Evolutionary conservation across 2,113 vertebrate species (phyloP), one percentile per base, ranked within the genome.

Genomic region (Bombycilla garrulus): DNA sequence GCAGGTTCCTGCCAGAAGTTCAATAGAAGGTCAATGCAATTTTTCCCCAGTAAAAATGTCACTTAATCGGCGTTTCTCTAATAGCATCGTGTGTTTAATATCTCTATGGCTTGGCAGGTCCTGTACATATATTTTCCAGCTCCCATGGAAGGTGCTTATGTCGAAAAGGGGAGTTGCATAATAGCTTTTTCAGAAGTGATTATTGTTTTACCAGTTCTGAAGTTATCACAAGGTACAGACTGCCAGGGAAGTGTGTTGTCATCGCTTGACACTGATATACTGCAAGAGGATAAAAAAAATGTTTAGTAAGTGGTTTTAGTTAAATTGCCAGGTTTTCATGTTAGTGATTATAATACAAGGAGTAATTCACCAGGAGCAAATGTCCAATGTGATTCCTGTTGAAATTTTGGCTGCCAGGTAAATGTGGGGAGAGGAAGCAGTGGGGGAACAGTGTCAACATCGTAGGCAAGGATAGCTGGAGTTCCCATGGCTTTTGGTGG

Each of bases 351-450:
- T n/a, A n/a, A n/a, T n/a, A n/a, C n/a, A n/a, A n/a, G n/a, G n/a
- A n/a, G n/a, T n/a, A n/a, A n/a, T 44, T 85, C 0, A 4, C 24
- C 6, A 40, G 48, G 22, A 66, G 11, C 36, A 51, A n/a, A 22
- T 35, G 13, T 6, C 12, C 29, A 1, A 0, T 23, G 24, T 0
- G 4, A 7, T 35, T 85, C 3, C 28, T 0, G 0, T 25, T 50
- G 23, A 25, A 36, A 53, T 26, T 0, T 1, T 16, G 26, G 8
- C 24, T 83, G 13, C 38, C 23, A 1, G 9, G 10, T 36, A 29
- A 67, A 19, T 11, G 31, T 18, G 38, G 28, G 42, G 38, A 23
- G 45, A 12, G 11, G 69, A 60, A 51, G 60, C 2, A 4, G 14
- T 64, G 31, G 31, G 33, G 13, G 1, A 8, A 10, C 40, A 6